These are phyloP conservation scores for Dynastes hyllus DNA, from an alignment of 2,888 invertebrate species.

Conservation along the genomic window DNA sequence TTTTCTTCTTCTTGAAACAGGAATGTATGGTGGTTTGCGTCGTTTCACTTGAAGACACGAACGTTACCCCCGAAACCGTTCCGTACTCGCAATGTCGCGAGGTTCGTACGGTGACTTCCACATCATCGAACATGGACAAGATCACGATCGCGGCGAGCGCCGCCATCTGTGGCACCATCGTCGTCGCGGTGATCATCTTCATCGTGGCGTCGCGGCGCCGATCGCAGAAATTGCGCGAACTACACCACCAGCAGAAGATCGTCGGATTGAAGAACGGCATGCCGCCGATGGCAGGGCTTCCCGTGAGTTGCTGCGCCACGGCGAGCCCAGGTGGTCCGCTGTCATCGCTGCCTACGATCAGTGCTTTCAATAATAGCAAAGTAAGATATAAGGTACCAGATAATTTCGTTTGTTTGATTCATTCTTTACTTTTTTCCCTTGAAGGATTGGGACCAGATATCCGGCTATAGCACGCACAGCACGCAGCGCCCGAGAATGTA, in stretches of 20 bases:
- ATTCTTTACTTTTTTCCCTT: constrained; percentile 5
- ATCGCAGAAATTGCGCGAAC: constrained; percentile 83
- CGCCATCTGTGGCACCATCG: constrained; percentile 93
- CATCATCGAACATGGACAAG: constrained; percentile 94
- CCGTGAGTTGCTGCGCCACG: constrained; percentile 87
- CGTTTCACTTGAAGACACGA: constrained; percentile 90
- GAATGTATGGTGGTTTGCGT: constrained; percentile 96
- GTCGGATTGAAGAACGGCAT: constrained; percentile 75
- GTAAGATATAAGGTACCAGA: constrained; percentile 67
- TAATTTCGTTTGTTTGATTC: no score
- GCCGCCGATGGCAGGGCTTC: constrained; percentile 83
- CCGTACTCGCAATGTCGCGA: constrained; percentile 92
- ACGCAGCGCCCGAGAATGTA: constrained; percentile 92
- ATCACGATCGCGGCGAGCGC: constrained; percentile 95
- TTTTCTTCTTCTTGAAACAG: constrained; percentile 68
- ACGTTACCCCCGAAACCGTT: constrained; percentile 90
- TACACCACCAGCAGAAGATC: constrained; percentile 80
- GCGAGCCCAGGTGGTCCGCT: constrained; percentile 87
- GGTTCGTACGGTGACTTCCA: constrained; percentile 88
- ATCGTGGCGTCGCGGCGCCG: constrained; percentile 89
- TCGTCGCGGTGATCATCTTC: constrained; percentile 92
- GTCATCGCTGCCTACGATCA: constrained; percentile 87
- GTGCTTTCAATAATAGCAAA: constrained; percentile 89
- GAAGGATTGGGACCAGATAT: constrained; percentile 89
- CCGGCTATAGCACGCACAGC: constrained; percentile 92